Conservation (phyloP, 2,888 invertebrate genomes). For the Mesorhabditis spiculigera region DNA sequence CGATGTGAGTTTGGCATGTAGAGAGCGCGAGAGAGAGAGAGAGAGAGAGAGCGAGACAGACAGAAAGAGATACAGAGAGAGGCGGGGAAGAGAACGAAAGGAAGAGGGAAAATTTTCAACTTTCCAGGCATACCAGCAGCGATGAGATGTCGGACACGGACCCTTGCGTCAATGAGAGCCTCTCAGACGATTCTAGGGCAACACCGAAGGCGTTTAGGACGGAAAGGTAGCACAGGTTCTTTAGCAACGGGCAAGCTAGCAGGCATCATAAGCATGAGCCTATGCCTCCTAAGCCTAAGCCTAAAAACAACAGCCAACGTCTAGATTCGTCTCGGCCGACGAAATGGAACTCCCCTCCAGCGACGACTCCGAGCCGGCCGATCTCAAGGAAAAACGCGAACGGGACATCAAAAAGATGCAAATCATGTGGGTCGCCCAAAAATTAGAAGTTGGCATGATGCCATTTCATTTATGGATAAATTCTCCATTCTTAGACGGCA, state of each 20-base stretch:
- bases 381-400: not conserved
- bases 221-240: not conserved
- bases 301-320: not conserved
- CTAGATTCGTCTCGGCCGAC: not conserved
- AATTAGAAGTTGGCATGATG: too few species aligned
- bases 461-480: too few species aligned
- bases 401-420: conserved; percentile 1
- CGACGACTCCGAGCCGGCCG: not conserved
- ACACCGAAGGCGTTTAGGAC: conserved; percentile 2
- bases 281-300: not conserved
- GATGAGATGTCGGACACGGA: not conserved
- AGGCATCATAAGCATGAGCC: not conserved
- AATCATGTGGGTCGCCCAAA: not conserved
- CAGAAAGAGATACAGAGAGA: too few species aligned
- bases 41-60: too few species aligned
- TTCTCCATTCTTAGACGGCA: not conserved
- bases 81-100: too few species aligned
- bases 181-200: conserved; percentile 2
- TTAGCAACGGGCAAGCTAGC: not conserved
- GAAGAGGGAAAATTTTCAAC: not conserved
- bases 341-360: not conserved
- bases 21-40: too few species aligned
- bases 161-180: conserved; percentile 1
- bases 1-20: not conserved
- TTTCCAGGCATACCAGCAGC: not conserved